phyloP scores from a whole-genome alignment of 2,113 vertebrate species.

The Pelusios castaneus region DNA sequence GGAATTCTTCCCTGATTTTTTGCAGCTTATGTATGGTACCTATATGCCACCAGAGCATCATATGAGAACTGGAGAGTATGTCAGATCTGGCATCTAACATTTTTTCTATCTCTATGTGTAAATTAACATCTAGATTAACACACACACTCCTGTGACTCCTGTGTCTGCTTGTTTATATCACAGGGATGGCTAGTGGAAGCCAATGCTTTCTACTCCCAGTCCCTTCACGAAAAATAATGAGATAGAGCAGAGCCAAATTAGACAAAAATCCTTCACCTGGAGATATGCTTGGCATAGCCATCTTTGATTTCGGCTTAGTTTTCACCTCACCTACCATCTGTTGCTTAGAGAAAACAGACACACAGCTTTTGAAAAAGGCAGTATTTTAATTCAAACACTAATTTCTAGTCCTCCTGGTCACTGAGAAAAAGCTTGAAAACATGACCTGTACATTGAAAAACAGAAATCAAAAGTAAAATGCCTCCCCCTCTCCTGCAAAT shows the following conservation, averaged over 20 bases:
- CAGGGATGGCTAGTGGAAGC: neutral
- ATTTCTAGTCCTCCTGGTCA: neutral
- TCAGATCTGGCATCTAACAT: neutral
- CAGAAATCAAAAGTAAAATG: neutral
- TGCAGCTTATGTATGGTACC: neutral
- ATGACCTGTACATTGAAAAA: neutral
- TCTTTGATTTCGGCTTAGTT: neutral
- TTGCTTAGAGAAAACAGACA: neutral
- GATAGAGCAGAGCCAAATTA: neutral
- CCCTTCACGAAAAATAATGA: neutral
- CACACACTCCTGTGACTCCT: neutral
- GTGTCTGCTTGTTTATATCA: neutral
- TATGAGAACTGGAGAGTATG: neutral
- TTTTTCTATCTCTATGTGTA: neutral
- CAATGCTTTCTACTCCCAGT: neutral
- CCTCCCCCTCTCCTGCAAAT: neutral
- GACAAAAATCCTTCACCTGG: neutral
- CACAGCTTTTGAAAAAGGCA: neutral
- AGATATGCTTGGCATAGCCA: neutral
- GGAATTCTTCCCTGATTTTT: neutral
- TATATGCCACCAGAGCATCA: neutral
- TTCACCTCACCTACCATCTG: neutral
- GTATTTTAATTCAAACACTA: neutral
- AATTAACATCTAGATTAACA: neutral
- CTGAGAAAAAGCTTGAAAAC: neutral